phyloP scores from a whole-genome alignment of 2,113 vertebrate species.

The Erinaceus europaeus region DNA sequence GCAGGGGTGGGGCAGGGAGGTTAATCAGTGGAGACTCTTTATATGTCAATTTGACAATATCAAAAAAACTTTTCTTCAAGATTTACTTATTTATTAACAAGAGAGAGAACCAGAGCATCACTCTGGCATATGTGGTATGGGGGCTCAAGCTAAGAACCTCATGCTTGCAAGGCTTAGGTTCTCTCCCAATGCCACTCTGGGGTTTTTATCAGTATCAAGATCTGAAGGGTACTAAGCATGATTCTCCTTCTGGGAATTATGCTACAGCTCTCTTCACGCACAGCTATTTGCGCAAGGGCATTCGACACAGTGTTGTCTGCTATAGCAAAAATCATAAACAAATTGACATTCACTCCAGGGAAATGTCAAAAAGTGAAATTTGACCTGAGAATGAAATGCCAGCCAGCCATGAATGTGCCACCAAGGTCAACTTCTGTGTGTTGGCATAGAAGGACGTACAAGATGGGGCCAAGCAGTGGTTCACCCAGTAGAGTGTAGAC shows the following conservation, averaged over 20 bases:
- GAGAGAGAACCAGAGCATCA: too few relatives aligned
- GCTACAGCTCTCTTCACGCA: not conserved
- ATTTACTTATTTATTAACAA: too few relatives aligned
- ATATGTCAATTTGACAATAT: too few relatives aligned
- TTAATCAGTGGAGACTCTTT: too few relatives aligned
- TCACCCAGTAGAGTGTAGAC: too few relatives aligned
- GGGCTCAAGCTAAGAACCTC: not conserved
- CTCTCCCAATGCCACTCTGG: not conserved
- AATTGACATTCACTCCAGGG: not conserved
- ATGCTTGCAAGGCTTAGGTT: not conserved
- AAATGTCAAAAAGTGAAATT: not conserved
- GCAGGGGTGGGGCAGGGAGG: too few relatives aligned
- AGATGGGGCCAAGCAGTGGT: too few relatives aligned
- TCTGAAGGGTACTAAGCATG: not conserved
- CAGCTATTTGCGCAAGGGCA: not conserved
- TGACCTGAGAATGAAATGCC: accelerated
- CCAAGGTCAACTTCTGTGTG: not conserved
- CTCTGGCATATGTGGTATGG: too few relatives aligned
- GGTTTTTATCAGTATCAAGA: not conserved
- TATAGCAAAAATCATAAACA: not conserved
- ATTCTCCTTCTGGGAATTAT: not conserved
- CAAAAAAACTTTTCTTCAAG: too few relatives aligned
- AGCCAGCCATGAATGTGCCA: not conserved
- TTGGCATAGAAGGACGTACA: not conserved
- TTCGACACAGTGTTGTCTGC: not conserved